These are phyloP conservation scores for Tetragnatha montana DNA, from an alignment of 2,888 invertebrate species.

Conservation along the genomic window DNA sequence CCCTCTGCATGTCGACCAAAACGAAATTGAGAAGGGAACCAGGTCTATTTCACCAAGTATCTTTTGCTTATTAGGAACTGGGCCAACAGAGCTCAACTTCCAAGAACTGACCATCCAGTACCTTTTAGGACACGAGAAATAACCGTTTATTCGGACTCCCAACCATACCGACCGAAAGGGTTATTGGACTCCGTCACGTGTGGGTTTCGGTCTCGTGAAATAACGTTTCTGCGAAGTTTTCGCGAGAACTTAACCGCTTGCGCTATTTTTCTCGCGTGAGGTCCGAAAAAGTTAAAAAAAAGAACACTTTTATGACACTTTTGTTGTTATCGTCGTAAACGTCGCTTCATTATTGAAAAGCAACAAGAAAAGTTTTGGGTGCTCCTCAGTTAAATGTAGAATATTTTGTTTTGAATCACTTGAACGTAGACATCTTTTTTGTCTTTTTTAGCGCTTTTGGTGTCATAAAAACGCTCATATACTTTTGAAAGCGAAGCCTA, in stretches of 20 bases:
- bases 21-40: not conserved
- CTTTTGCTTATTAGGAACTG: constrained; percentile 18
- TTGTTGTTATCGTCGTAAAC: not conserved
- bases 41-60: not conserved
- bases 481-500: too few relatives aligned
- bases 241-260: not conserved
- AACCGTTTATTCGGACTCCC: constrained; percentile 3
- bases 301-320: not conserved
- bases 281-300: not conserved
- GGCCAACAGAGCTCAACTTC: constrained; percentile 1
- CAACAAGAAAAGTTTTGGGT: too few relatives aligned
- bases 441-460: too few relatives aligned
- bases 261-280: constrained; percentile 2
- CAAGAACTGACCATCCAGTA: not conserved
- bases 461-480: too few relatives aligned
- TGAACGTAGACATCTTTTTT: too few relatives aligned
- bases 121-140: constrained; percentile 16
- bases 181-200: constrained; percentile 44
- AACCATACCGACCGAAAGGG: constrained; percentile 4
- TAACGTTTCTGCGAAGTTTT: not conserved
- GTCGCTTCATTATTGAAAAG: too few relatives aligned
- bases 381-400: too few relatives aligned
- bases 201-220: not conserved
- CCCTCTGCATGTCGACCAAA: not conserved
- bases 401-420: too few relatives aligned